These are phyloP conservation scores for Onthophagus sagittarius DNA, from an alignment of 2,888 invertebrate genomes.

Conservation along the genomic window DNA sequence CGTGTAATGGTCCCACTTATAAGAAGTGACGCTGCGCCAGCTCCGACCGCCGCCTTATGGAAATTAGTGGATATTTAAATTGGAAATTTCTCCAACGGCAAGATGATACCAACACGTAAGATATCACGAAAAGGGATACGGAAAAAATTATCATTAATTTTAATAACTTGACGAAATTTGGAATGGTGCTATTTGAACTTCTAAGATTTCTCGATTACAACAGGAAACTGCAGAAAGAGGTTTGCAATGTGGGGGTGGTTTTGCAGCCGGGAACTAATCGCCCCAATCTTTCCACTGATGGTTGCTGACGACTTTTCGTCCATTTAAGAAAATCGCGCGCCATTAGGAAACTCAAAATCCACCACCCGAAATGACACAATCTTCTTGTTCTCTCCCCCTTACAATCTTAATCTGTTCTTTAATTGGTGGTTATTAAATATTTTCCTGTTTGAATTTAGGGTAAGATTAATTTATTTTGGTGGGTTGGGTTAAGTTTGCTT, in stretches of 20 bases:
- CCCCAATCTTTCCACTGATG: conserved; percentile 48
- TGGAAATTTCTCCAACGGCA: conserved; percentile 38
- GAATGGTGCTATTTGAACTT: neutral
- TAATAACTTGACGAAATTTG: neutral
- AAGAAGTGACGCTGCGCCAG: neutral
- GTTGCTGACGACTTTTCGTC: conserved; percentile 50
- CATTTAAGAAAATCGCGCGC: conserved; percentile 50
- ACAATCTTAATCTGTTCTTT: neutral
- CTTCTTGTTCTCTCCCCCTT: neutral
- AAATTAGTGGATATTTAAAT: neutral
- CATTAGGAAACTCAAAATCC: conserved; percentile 35
- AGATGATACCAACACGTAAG: conserved; percentile 37
- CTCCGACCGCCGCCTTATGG: neutral
- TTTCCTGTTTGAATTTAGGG: neutral
- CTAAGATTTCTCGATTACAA: neutral
- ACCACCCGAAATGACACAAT: neutral
- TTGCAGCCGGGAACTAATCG: conserved; percentile 47
- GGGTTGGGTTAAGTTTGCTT: neutral
- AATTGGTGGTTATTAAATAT: neutral
- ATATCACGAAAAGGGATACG: conserved; percentile 38
- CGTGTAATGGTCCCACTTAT: conserved; percentile 11
- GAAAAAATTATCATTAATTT: neutral
- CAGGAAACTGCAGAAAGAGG: neutral
- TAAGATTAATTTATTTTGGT: neutral
- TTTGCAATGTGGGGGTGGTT: conserved; percentile 38